Conservation (phyloP, 2,888 invertebrate species). For the Spialia ferax region DNA sequence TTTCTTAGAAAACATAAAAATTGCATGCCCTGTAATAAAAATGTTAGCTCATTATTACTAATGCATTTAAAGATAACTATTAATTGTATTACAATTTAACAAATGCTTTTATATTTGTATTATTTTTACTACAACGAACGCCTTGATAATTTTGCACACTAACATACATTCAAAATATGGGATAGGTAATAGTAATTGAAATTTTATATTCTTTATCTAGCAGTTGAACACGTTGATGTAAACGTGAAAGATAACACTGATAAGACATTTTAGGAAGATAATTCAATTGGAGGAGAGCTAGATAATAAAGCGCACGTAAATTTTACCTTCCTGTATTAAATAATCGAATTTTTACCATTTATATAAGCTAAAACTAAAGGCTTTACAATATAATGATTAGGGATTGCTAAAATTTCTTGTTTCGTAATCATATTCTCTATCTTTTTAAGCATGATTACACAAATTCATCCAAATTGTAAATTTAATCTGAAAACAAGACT, state of each 20-base stretch:
- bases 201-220: neutral
- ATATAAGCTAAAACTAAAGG: too few relatives aligned
- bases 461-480: neutral
- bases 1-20: too few relatives aligned
- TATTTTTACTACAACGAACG: too few relatives aligned
- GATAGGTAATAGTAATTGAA: neutral
- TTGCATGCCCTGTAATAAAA: too few relatives aligned
- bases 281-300: slow-evolving; percentile 1
- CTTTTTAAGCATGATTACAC: neutral
- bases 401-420: too few relatives aligned
- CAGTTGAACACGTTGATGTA: slow-evolving; percentile 13
- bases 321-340: too few relatives aligned
- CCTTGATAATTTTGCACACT: neutral
- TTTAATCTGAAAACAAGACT: neutral
- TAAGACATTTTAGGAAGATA: neutral
- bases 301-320: too few relatives aligned
- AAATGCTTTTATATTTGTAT: neutral
- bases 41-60: neutral
- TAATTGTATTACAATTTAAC: neutral
- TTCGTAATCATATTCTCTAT: too few relatives aligned
- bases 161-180: neutral
- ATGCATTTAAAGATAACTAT: neutral
- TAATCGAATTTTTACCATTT: too few relatives aligned
- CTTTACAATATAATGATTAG: too few relatives aligned
- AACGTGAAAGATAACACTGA: slow-evolving; percentile 16